Evolutionary conservation across 2,888 invertebrate genomes (phyloP).

Genomic region (Leptinotarsa peninsularis): DNA sequence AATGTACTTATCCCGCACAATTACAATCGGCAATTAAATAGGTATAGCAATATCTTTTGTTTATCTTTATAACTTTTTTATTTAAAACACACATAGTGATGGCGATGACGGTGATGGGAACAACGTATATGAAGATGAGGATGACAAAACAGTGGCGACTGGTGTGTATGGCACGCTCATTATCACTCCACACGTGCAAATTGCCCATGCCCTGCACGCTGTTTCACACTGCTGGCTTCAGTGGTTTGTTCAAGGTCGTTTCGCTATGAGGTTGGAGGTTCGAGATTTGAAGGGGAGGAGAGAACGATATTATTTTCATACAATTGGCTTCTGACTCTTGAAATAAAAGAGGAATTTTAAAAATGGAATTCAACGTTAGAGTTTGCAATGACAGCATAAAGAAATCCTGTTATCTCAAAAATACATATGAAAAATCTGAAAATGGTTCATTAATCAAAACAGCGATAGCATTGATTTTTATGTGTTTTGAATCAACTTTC

Average conservation of each 20-base stretch:
- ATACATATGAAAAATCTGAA: too few species aligned
- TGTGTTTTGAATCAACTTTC: too few species aligned
- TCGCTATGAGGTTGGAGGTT: not conserved
- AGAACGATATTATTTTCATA: too few species aligned
- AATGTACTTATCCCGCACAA: conserved; percentile 60
- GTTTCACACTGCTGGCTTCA: conserved; percentile 59
- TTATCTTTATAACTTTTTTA: conserved; percentile 48
- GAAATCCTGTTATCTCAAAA: too few species aligned
- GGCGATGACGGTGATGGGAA: conserved; percentile 48
- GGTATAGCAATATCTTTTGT: conserved; percentile 63
- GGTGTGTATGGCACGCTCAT: conserved; percentile 66
- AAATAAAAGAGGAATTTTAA: too few species aligned
- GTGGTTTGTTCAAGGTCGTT: conserved; percentile 14
- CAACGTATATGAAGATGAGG: conserved; percentile 46
- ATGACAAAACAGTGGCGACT: conserved; percentile 56
- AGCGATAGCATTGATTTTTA: too few species aligned
- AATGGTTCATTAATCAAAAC: too few species aligned
- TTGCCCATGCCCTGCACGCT: conserved; percentile 60
- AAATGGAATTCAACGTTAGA: too few species aligned
- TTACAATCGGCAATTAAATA: conserved; percentile 47
- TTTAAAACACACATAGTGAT: conserved; percentile 57
- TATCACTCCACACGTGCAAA: conserved; percentile 65
- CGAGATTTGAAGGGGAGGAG: not conserved
- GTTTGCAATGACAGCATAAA: too few species aligned
- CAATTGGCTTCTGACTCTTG: too few species aligned